Evolutionary conservation across 2,888 invertebrate species (phyloP), one percentile per base, ranked within the genome.

Genomic region (Eurytoma californica): DNA sequence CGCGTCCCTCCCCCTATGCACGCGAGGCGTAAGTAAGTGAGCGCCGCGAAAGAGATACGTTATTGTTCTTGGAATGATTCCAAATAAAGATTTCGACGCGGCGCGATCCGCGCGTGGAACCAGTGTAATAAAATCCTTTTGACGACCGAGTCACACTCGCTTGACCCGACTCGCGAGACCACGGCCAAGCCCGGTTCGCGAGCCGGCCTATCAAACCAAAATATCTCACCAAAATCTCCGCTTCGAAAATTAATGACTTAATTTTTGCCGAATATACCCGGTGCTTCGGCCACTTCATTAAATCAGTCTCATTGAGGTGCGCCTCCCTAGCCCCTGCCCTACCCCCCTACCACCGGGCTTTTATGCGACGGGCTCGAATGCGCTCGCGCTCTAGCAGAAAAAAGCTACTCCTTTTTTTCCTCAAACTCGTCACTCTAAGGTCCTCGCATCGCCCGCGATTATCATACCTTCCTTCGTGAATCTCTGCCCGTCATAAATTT

Each of bases 1-100:
- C n/a, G n/a, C 14, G 30, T 53, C 57, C 20, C n/a, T 20, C 47
- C 57, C 47, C 24, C 57, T 18, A 39, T 61, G 14, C 13, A 28
- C 68, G 39, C 72, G 39, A 72, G 77, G 79, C 65, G 78, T 72
- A 77, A 80, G 82, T 80, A 76, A 76, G 74, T 72, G 80, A 80
- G 73, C 69, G 58, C 82, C 57, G 68, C 30, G 67, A 76, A 63
- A 82, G 81, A 83, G 85, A 85, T 86, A 87, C 86, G 88, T 90
- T 90, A 90, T 90, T 90, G 90, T 90, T 90, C 90, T 87, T 89
- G 89, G 90, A 90, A 90, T 89, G 90, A 90, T 90, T 89, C 87
- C 86, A 89, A 90, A 90, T 90, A 89, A 90, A 90, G 90, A 90
- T 90, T 90, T 88, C 87, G 87, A 85, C 86, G 39, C 39, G 85